phyloP scores from a whole-genome alignment of 2,797 vertebrate genomes.

The Urosaurus nigricauda region DNA sequence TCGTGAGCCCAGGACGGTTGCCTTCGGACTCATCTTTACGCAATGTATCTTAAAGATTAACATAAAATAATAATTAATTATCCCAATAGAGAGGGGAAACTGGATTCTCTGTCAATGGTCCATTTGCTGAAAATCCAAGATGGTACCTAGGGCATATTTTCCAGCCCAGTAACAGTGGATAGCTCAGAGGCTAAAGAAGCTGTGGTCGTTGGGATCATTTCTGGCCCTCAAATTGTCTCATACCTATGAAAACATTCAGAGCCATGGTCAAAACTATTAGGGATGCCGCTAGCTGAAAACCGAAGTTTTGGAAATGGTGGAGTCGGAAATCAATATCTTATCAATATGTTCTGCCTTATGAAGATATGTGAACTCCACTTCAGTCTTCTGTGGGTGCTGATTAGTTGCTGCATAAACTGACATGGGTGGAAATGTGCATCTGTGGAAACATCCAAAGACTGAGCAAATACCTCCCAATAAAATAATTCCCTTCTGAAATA shows the following conservation, averaged over 20 bases:
- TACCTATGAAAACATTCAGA: conserved; percentile 1
- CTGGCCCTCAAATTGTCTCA: not conserved
- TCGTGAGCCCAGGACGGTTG: not conserved
- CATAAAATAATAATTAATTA: not conserved
- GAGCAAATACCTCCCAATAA: not conserved
- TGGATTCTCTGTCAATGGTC: not conserved
- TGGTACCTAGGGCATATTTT: not conserved
- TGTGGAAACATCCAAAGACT: conserved; percentile 17
- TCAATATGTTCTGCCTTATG: not conserved
- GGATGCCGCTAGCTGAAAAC: not conserved
- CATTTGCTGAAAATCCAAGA: not conserved
- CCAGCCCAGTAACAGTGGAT: not conserved
- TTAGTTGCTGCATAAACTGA: conserved; percentile 13
- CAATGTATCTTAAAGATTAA: not conserved
- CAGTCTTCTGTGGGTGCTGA: not conserved
- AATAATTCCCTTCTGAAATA: not conserved
- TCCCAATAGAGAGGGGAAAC: not conserved
- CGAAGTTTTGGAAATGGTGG: conserved; percentile 7
- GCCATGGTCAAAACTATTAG: not conserved
- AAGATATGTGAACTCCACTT: not conserved
- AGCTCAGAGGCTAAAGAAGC: not conserved
- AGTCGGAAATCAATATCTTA: conserved; percentile 14
- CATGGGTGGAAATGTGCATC: not conserved
- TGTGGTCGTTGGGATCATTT: not conserved
- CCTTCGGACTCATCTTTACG: not conserved